A percentile compares a stretch with the other conserved stretches of the same genome.
Conservation (phyloP, 1,140 invertebrate species). For the Adoxophyes honmai region DNA sequence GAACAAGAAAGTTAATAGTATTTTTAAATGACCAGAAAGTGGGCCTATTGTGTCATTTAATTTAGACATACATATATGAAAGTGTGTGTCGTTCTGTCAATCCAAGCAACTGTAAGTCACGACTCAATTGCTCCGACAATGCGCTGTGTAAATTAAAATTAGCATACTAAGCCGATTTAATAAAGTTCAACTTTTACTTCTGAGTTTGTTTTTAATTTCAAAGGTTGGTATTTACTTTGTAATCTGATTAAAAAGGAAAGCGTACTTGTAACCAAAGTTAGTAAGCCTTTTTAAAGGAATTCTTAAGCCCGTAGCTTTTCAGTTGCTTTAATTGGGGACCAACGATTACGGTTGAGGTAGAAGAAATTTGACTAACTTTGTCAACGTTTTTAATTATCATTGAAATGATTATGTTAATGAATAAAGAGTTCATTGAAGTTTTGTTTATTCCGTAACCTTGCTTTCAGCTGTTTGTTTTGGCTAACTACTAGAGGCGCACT, state of each 20-base stretch:
- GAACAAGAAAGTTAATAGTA: neutral
- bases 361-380: no score
- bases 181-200: neutral
- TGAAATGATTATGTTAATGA: no score
- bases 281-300: neutral
- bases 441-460: no score
- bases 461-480: no score
- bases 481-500: no score
- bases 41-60: neutral
- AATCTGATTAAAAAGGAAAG: neutral
- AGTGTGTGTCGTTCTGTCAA: slow-evolving; percentile 3
- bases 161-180: slow-evolving; percentile 4
- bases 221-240: slow-evolving; percentile 4
- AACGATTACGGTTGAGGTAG: no score
- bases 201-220: neutral
- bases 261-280: neutral
- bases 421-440: no score
- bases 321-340: no score
- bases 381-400: no score
- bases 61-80: slow-evolving; percentile 9
- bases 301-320: neutral
- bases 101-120: neutral
- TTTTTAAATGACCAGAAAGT: neutral
- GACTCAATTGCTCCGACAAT: slow-evolving; percentile 4
- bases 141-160: neutral